phyloP scores from a whole-genome alignment of 2,888 invertebrate genomes.

The Ennomos erosarius region DNA sequence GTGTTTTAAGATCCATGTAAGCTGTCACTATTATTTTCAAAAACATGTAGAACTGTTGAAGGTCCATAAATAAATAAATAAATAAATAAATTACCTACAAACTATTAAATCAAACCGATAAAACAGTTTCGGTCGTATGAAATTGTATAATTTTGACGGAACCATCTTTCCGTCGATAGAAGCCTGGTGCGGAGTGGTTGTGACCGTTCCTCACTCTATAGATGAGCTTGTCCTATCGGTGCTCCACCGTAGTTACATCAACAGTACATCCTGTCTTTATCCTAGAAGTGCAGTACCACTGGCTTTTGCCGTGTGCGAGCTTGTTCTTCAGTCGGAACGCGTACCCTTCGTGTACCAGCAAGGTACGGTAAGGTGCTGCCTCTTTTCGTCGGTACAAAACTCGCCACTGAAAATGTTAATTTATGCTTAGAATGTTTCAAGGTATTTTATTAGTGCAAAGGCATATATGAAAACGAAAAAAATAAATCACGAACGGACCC shows the following conservation, averaged over 20 bases:
- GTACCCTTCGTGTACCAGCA: slow-evolving; percentile 71
- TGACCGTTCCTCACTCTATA: slow-evolving; percentile 69
- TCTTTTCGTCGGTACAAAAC: slow-evolving; percentile 66
- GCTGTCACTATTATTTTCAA: no score
- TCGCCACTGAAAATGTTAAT: no score
- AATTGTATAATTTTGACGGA: not conserved
- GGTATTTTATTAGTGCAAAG: no score
- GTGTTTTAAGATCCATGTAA: no score
- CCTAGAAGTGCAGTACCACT: slow-evolving; percentile 77
- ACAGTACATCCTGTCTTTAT: slow-evolving; percentile 74
- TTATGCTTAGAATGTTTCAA: no score
- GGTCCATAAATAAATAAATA: no score
- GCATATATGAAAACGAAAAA: no score
- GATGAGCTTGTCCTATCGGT: slow-evolving; percentile 59
- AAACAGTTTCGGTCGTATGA: no score
- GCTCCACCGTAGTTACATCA: slow-evolving; percentile 39
- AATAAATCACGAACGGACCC: no score
- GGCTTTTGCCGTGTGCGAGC: slow-evolving; percentile 76
- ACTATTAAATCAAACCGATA: no score
- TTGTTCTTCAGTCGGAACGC: slow-evolving; percentile 77
- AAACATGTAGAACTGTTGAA: no score
- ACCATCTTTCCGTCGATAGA: slow-evolving; percentile 69
- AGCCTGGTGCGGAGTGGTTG: slow-evolving; percentile 72
- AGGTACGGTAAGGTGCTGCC: slow-evolving; percentile 68
- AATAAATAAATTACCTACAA: no score